A percentile compares a stretch with the other conserved stretches of the same genome.
Evolutionary conservation across 1,140 invertebrate genomes (phyloP).

Genomic region (Caenorhabditis latens): DNA sequence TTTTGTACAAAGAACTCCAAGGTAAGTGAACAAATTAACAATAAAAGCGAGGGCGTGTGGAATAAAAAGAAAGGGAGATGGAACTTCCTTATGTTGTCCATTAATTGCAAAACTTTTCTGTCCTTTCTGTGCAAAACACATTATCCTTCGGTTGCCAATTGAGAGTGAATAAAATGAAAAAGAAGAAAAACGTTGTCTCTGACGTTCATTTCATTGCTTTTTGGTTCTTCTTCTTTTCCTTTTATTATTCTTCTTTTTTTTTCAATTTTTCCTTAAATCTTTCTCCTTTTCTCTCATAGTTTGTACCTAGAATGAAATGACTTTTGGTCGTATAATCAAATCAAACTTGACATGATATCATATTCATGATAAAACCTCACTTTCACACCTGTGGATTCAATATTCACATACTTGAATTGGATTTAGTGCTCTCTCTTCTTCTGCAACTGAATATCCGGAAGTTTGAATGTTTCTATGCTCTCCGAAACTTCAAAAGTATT

Average conservation of each 20-base stretch:
- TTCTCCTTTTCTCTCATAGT: not conserved
- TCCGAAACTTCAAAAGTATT: not conserved
- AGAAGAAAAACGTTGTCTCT: not conserved
- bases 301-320: not conserved
- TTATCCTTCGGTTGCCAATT: slow-evolving; percentile 20
- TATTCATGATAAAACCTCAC: not conserved
- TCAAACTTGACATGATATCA: slow-evolving; percentile 19
- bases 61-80: not conserved
- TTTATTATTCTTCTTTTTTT: not conserved
- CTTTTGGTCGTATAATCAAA: not conserved
- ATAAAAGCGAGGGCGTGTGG: not conserved
- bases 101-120: slow-evolving; percentile 40
- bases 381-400: not conserved
- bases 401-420: too few species aligned
- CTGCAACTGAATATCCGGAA: not conserved
- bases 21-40: not conserved
- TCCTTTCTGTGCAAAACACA: slow-evolving; percentile 29
- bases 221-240: slow-evolving; percentile 1
- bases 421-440: too few species aligned
- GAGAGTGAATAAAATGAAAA: not conserved
- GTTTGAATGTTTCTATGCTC: slow-evolving; percentile 25
- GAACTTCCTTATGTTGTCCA: slow-evolving; percentile 32
- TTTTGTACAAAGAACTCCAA: slow-evolving; percentile 49
- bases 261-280: not conserved
- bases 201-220: slow-evolving; percentile 30